Percentiles rank a stretch among this genome's conserved stretches.
Evolutionary conservation across 2,797 vertebrate species (phyloP).

Genomic region (Dendrocincla fuliginosa): DNA sequence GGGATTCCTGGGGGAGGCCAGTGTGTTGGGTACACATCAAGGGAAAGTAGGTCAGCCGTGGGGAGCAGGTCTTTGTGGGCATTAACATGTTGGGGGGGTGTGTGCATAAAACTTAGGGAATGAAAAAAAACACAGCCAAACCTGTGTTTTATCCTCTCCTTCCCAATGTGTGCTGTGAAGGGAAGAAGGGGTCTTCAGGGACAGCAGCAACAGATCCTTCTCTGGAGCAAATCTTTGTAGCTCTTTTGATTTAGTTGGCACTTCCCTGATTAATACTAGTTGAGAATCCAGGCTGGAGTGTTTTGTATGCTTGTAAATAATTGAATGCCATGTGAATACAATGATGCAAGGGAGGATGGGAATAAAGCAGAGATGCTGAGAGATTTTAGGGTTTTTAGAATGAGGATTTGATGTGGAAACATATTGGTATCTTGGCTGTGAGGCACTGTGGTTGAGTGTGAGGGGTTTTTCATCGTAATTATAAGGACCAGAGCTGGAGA

Average conservation of each 20-base stretch:
- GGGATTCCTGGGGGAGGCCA: not conserved
- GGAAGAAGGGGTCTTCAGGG: not conserved
- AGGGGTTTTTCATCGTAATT: conserved; percentile 15
- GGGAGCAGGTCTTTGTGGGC: not conserved
- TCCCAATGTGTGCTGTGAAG: not conserved
- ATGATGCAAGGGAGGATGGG: conserved; percentile 20
- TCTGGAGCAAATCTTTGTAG: not conserved
- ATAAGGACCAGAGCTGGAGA: conserved; percentile 25
- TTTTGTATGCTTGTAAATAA: conserved; percentile 62
- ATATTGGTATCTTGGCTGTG: conserved; percentile 7
- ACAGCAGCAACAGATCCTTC: conserved; percentile 9
- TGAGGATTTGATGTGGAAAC: conserved; percentile 3
- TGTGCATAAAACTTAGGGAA: not conserved
- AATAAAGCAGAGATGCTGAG: conserved; percentile 20
- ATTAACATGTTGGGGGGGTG: not conserved
- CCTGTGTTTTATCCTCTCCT: not conserved
- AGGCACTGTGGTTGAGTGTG: not conserved
- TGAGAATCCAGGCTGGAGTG: conserved; percentile 24
- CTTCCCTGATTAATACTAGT: conserved; percentile 29
- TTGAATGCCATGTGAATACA: conserved; percentile 40
- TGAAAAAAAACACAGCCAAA: not conserved
- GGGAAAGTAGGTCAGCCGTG: conserved; percentile 25
- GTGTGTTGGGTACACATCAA: not conserved
- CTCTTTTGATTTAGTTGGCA: conserved; percentile 33
- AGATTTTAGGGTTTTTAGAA: conserved; percentile 1